phyloP scores from a whole-genome alignment of 2,888 invertebrate genomes.

The Dasypolia templi region DNA sequence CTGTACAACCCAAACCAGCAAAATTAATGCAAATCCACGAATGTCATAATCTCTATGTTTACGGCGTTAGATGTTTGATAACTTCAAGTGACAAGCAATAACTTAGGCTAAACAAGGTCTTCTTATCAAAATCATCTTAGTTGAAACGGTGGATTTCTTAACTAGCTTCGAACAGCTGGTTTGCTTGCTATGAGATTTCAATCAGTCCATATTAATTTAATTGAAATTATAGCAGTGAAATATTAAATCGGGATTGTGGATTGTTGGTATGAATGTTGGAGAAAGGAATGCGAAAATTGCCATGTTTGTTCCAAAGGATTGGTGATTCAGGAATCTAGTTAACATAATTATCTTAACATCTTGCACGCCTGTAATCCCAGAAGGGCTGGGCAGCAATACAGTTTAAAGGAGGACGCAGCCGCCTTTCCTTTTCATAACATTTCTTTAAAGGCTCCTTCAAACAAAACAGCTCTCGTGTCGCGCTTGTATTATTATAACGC shows the following conservation, averaged over 20 bases:
- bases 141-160: slow-evolving; percentile 50
- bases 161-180: slow-evolving; percentile 38
- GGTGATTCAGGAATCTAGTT: neutral
- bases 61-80: slow-evolving; percentile 53
- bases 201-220: slow-evolving; percentile 43
- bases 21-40: slow-evolving; percentile 26
- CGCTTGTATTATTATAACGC: too few species aligned
- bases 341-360: too few species aligned
- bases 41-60: slow-evolving; percentile 57
- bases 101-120: slow-evolving; percentile 47
- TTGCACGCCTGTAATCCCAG: too few species aligned
- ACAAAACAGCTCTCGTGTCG: too few species aligned
- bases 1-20: slow-evolving; percentile 3
- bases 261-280: neutral
- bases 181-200: slow-evolving; percentile 32
- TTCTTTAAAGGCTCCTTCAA: too few species aligned
- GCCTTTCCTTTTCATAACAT: neutral
- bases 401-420: too few species aligned
- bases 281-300: slow-evolving; percentile 16
- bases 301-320: neutral
- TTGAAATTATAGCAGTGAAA: slow-evolving; percentile 36
- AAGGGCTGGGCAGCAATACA: too few species aligned
- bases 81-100: slow-evolving; percentile 40
- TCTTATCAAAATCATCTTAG: slow-evolving; percentile 47
- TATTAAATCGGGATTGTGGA: slow-evolving; percentile 14